These are phyloP conservation scores for Amniataba percoides DNA, from an alignment of 2,797 vertebrate genomes.

Conservation along the genomic window DNA sequence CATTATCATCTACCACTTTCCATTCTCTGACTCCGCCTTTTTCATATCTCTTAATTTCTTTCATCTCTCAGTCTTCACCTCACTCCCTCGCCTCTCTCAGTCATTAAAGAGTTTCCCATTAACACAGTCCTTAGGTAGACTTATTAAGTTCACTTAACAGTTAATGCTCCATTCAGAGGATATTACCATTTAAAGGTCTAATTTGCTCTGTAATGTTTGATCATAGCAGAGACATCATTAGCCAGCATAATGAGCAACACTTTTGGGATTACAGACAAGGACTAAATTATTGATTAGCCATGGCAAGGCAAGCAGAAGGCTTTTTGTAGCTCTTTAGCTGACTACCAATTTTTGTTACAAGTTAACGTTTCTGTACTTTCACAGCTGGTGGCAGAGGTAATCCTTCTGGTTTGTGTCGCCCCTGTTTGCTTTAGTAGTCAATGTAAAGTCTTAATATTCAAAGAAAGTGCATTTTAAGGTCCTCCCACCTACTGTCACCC, in stretches of 20 bases:
- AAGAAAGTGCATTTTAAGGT: too few species aligned
- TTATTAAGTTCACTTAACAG: constrained; percentile 79
- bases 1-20: constrained; percentile 54
- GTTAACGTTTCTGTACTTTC: neutral
- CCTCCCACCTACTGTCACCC: too few species aligned
- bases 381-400: neutral
- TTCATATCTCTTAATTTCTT: constrained; percentile 37
- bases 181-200: constrained; percentile 69
- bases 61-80: constrained; percentile 18
- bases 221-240: constrained; percentile 57
- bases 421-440: neutral
- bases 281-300: constrained; percentile 8
- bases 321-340: neutral
- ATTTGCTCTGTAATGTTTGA: constrained; percentile 55
- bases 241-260: constrained; percentile 46
- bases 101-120: constrained; percentile 68
- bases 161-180: constrained; percentile 76
- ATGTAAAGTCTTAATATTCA: neutral
- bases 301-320: neutral
- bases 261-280: constrained; percentile 26
- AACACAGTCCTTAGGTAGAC: constrained; percentile 67
- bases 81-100: neutral
- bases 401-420: too few species aligned
- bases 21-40: constrained; percentile 39
- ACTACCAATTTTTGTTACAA: neutral